Evolutionary conservation across 2,113 vertebrate species (phyloP), one percentile per base, ranked within the genome.

Genomic region (Myotis brandtii): DNA sequence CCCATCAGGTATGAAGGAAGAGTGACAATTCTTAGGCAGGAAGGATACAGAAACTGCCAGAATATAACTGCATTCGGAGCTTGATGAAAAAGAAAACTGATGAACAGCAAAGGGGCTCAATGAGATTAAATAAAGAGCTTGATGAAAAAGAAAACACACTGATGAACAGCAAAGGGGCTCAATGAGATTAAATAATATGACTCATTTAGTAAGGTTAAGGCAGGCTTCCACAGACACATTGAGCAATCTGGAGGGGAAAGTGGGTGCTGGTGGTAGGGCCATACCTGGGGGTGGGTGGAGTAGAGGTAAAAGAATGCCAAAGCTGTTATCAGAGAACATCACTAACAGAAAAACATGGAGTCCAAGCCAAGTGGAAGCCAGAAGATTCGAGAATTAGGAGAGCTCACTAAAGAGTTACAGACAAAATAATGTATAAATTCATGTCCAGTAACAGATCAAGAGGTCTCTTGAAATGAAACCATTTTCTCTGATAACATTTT

Each of bases 401-500:
- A 59, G 37, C 20, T 21, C 5, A 17, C 56, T 23, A 25, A n/a
- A 67, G 90, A 32, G 48, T 20, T 5, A 23, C 9, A 50, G 30
- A 83, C n/a, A 84, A 72, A 77, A 80, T 5, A 76, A 69, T 21
- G 32, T 32, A 72, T 23, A 66, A n/a, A 73, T 40, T 77, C 87
- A 43, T 21, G 76, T 37, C 50, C 21, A 84, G 9, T 17, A 80
- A 37, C 32, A 93, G 25, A 94, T 52, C 40, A 67, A 92, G 54
- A 82, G 72, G 48, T 43, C 40, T 69, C 93, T 82, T 82, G 46
- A 94, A 89, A 43, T 64, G 48, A 94, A 95, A 56, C 18, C 54
- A 54, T 89, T 81, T 88, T 76, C 85, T 95, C 72, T 89, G 89
- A 77, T 82, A 95, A 69, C 77, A 91, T 75, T 77, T 88, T 54